Evolutionary conservation across 2,797 vertebrate species (phyloP).

Genomic region (Threskiornis aethiopicus): DNA sequence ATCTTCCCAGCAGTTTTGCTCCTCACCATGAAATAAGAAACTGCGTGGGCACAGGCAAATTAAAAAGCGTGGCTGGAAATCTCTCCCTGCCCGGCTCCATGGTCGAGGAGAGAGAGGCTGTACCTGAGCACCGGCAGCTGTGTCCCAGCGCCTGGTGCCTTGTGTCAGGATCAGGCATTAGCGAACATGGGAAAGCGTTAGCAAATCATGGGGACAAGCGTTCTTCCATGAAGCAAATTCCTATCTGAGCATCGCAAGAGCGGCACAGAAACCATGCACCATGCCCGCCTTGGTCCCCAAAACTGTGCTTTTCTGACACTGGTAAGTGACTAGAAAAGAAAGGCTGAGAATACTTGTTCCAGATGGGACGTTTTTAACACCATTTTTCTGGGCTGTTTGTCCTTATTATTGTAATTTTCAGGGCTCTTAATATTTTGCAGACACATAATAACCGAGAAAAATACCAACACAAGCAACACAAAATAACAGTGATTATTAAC

Average conservation of each 20-base stretch:
- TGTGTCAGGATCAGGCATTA: neutral
- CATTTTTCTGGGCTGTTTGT: neutral
- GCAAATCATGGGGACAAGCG: neutral
- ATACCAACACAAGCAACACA: neutral
- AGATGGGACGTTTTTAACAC: neutral
- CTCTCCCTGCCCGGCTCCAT: neutral
- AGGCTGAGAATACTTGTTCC: neutral
- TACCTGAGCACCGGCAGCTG: neutral
- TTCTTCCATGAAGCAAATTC: neutral
- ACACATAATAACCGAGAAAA: constrained; percentile 5
- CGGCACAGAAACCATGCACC: neutral
- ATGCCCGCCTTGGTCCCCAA: neutral
- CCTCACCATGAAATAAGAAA: neutral
- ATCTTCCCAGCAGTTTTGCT: neutral
- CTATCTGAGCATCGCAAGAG: neutral
- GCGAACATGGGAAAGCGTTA: neutral
- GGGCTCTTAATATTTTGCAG: constrained; percentile 28
- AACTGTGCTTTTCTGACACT: neutral
- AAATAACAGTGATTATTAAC: constrained; percentile 25
- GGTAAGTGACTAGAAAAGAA: neutral
- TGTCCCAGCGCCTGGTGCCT: neutral
- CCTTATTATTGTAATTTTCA: constrained; percentile 14
- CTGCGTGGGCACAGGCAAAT: neutral
- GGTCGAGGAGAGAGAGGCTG: neutral
- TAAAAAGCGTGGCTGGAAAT: neutral